These are phyloP conservation scores for Lucifuga dentata DNA, from an alignment of 2,113 vertebrate species.

Conservation along the genomic window DNA sequence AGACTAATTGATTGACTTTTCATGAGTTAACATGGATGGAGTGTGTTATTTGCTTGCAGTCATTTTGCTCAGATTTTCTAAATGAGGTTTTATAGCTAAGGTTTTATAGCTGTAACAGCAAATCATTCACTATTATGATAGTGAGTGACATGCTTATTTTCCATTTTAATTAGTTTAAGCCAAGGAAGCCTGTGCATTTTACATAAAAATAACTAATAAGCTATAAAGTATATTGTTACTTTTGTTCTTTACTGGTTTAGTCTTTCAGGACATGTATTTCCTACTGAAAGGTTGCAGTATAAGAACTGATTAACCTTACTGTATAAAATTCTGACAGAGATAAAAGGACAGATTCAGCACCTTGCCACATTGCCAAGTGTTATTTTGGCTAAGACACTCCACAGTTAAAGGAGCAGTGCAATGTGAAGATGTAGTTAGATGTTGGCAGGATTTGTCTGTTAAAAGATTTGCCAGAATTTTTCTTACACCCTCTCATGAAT, in stretches of 20 bases:
- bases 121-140: too few species aligned
- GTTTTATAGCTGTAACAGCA: too few species aligned
- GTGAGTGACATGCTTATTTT: too few species aligned
- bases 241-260: too few species aligned
- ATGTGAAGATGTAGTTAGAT: background rate
- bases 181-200: too few species aligned
- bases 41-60: slow-evolving; percentile 28
- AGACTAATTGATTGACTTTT: slow-evolving; percentile 13
- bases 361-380: background rate
- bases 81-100: background rate
- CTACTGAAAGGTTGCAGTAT: background rate
- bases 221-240: too few species aligned
- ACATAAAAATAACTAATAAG: too few species aligned
- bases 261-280: background rate
- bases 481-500: too few species aligned
- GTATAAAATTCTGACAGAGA: background rate
- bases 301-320: background rate
- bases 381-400: background rate
- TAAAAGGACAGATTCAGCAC: background rate
- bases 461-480: slow-evolving; percentile 6
- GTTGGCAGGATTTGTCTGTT: background rate
- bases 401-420: too few species aligned
- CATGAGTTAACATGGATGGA: slow-evolving; percentile 17
- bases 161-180: too few species aligned
- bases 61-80: slow-evolving; percentile 20